Base-by-base conservation (phyloP, 2,113 vertebrate species). In the Phyllostomus discolor region DNA sequence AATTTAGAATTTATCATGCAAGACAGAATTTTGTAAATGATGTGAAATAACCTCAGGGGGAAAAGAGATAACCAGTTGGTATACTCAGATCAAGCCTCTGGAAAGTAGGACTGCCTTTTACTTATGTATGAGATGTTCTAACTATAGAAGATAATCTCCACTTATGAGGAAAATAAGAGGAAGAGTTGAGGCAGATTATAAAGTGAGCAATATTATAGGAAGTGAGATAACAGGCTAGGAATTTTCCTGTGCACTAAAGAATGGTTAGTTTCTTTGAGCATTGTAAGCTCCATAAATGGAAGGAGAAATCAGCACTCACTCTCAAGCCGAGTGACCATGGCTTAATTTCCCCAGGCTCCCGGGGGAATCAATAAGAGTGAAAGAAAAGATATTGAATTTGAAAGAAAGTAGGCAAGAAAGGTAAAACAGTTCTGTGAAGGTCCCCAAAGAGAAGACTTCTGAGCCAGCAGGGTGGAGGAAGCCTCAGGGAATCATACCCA, bases 401-500 rank as follows among this genome's bases (percentile, higher is more conserved):
- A 38, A 78, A 90, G 84, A 75, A 43, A 81, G 46, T 1, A 76
- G 57, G 17, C 14, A 73, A 57, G 33, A 31, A 64, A 90, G 2
- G 20, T 70, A 90, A 87, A 86, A 17, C 16, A 91, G 62, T 16
- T 66, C 28, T 46, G 26, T 28, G 48, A 75, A 31, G 83, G 20
- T 48, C 66, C 31, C n/a, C 31, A 17, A 80, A 38, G 50, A 92
- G 54, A 62, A 75, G 67, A 86, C 2, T 59, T 38, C 33, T 69
- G 46, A 82, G 43, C 9, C 12, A 89, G 17, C 1, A 83, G 8
- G 1, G 4, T 62, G 3, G 59, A 62, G 66, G 17, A 90, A 35
- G 3, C 5, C 28, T 57, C 26, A 31, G 31, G 62, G 57, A 43
- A 8, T 35, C 50, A 66, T 97, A 98, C 97, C 97, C 83, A 91